Evolutionary conservation across 2,888 invertebrate genomes (phyloP).

Genomic region (Tiphia femorata): DNA sequence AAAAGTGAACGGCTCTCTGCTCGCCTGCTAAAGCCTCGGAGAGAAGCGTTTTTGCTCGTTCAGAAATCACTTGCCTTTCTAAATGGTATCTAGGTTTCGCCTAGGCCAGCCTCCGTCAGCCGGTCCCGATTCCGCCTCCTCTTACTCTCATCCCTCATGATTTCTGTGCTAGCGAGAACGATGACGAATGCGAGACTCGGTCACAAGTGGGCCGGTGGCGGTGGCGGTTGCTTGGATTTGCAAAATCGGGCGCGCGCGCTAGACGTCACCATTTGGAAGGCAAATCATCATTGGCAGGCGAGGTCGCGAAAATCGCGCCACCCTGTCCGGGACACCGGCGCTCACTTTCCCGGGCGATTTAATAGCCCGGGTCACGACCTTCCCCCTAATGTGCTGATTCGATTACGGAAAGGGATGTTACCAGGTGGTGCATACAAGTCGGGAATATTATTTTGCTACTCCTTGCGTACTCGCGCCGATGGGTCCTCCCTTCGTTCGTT

Average conservation of each 20-base stretch:
- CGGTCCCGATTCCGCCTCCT: not conserved
- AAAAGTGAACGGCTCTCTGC: slow-evolving; percentile 45
- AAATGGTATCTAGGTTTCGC: slow-evolving; percentile 29
- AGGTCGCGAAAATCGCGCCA: slow-evolving; percentile 29
- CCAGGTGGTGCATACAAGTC: too few relatives aligned
- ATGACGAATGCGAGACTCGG: too few relatives aligned
- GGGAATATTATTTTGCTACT: too few relatives aligned
- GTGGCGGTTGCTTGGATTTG: too few relatives aligned
- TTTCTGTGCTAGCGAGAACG: too few relatives aligned
- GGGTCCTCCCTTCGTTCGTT: too few relatives aligned
- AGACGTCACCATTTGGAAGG: too few relatives aligned
- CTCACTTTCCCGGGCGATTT: slow-evolving; percentile 21
- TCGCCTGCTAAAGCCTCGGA: too few relatives aligned
- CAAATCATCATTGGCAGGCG: not conserved
- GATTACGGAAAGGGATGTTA: slow-evolving; percentile 22
- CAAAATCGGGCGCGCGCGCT: slow-evolving; percentile 6
- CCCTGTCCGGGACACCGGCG: too few relatives aligned
- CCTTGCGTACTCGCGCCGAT: too few relatives aligned
- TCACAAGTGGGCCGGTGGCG: too few relatives aligned
- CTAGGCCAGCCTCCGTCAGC: not conserved
- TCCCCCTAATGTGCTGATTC: slow-evolving; percentile 40
- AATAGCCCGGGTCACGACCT: slow-evolving; percentile 27
- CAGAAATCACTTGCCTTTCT: slow-evolving; percentile 56
- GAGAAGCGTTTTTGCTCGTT: slow-evolving; percentile 41
- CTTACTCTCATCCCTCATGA: too few relatives aligned